Conservation (phyloP, 2,797 vertebrate genomes). For the Austrolebias charrua region DNA sequence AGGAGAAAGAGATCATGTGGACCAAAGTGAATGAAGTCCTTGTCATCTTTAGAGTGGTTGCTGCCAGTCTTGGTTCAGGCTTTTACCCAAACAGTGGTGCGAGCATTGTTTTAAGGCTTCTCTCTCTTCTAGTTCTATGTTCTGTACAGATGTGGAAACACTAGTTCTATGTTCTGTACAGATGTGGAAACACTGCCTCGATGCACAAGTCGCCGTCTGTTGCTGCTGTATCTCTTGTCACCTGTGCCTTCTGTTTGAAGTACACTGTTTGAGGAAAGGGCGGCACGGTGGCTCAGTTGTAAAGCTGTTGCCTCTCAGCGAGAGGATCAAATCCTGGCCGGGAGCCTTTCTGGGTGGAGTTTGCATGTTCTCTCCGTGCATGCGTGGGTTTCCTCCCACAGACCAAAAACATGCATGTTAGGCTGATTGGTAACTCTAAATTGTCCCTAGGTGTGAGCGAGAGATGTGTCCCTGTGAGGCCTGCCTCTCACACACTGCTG, state of each 20-base stretch:
- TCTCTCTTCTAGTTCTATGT: constrained; percentile 14
- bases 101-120: neutral
- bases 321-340: too few species aligned
- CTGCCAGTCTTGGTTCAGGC: neutral
- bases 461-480: too few species aligned
- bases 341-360: too few species aligned
- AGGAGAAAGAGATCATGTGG: constrained; percentile 18
- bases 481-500: too few species aligned
- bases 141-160: neutral
- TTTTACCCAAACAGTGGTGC: too few species aligned
- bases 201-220: constrained; percentile 35
- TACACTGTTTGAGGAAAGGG: constrained; percentile 32
- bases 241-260: constrained; percentile 18
- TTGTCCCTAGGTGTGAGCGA: too few species aligned
- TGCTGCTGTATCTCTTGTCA: constrained; percentile 62
- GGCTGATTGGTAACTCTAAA: too few species aligned
- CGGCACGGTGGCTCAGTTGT: too few species aligned
- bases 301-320: too few species aligned
- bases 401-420: too few species aligned
- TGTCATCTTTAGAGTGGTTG: constrained; percentile 15
- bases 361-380: too few species aligned
- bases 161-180: constrained; percentile 11
- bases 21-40: constrained; percentile 47
- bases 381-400: too few species aligned
- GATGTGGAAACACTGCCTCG: neutral